A percentile compares a stretch with the other conserved stretches of the same genome.
phyloP scores from a whole-genome alignment of 2,113 vertebrate genomes.

The Epinephelus fuscoguttatus region DNA sequence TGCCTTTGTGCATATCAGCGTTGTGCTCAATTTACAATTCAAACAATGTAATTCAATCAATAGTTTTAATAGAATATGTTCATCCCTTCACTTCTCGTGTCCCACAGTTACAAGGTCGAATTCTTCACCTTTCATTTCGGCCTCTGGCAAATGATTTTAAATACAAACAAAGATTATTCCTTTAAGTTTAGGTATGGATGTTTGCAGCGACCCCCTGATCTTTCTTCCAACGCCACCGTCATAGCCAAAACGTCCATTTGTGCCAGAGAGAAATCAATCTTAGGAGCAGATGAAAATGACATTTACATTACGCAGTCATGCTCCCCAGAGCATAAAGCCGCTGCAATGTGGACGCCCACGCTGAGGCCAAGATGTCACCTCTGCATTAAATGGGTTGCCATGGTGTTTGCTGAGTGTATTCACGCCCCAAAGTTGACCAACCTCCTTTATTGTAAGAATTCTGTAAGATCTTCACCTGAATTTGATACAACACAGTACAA shows the following conservation, averaged over 20 bases:
- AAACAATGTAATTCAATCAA: not conserved
- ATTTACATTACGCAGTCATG: not conserved
- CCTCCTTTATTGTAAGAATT: not conserved
- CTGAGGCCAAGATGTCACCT: not conserved
- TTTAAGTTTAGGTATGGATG: not conserved
- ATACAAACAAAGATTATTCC: no score
- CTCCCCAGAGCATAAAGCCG: not conserved
- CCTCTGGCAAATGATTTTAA: not conserved
- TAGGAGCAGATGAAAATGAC: not conserved
- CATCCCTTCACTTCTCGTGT: not conserved
- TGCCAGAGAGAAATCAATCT: slow-evolving; percentile 10
- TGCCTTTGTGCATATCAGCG: not conserved
- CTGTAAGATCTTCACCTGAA: not conserved
- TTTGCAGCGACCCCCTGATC: not conserved
- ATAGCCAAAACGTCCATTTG: not conserved
- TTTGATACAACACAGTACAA: no score
- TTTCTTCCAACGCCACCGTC: not conserved
- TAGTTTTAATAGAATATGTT: not conserved
- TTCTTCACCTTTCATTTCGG: not conserved
- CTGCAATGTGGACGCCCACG: not conserved
- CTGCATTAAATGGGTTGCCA: not conserved
- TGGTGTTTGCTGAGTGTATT: not conserved
- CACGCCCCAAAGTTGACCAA: slow-evolving; percentile 1
- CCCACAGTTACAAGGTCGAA: not conserved
- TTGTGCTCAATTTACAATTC: not conserved